Evolutionary conservation across 2,888 invertebrate genomes (phyloP), one percentile per base, ranked within the genome.

Genomic region (Cheilosia impressa): DNA sequence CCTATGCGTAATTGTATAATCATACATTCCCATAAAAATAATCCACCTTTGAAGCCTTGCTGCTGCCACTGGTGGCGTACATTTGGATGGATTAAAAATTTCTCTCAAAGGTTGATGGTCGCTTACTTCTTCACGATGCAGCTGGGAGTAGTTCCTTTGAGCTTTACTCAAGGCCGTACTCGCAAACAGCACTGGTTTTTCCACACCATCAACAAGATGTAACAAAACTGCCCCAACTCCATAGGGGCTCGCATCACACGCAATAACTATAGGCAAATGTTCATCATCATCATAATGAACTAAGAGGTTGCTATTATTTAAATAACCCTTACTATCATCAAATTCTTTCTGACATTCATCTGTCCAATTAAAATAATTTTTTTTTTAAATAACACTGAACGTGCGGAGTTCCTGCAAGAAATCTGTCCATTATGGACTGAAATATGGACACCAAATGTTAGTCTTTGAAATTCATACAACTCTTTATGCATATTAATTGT

Each of bases 131-230:
- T n/a, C n/a, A n/a, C n/a, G n/a, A n/a, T n/a, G 17, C 65, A 63
- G 2, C 53, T 72, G 65, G 17, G 71, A 50, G 43, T 73, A 79
- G 24, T 62, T 34, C 15, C 47, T 47, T 58, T 82, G 58, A 34
- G 82, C 47, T 4, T 27, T 10, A 50, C 55, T 50, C 4, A 83
- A 63, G 0, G 73, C 63, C n/a, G 60, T 38, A 24, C 76, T 71
- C 4, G 68, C 60, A 38, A 83, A 77, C 10, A 34, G 38, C 2
- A 83, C 58, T 19, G 82, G 77, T 43, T 22, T 47, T 31, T 77
- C 72, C 2, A 57, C 43, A 6, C 72, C 72, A 63, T 83, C 45
- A 0, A 66, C 50, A 15, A 22, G n/a, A 17, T 52, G 72, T 52
- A 19, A 47, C 19, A 47, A 47, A 19, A 47, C 47, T 5, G 43